These are phyloP conservation scores for Tyrannus savana DNA, from an alignment of 2,113 vertebrate genomes.

Conservation along the genomic window DNA sequence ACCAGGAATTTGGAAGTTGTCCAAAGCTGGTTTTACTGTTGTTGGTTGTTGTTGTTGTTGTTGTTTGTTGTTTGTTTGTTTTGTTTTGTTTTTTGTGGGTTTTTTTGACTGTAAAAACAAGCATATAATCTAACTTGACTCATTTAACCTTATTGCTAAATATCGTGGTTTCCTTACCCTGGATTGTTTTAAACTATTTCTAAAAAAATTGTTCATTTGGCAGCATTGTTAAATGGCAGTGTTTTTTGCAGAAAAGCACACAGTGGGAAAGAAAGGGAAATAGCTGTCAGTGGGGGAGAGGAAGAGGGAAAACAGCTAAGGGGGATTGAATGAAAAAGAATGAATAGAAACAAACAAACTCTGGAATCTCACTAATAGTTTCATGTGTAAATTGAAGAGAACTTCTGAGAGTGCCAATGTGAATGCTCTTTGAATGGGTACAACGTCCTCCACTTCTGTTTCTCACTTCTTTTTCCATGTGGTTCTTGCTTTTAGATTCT, in stretches of 20 bases:
- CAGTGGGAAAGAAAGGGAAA: neutral
- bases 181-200: neutral
- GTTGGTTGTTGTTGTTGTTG: no score
- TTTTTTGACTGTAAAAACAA: neutral
- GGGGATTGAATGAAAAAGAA: neutral
- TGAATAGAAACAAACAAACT: neutral
- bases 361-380: neutral
- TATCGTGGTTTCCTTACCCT: neutral
- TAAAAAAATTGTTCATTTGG: neutral
- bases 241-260: conserved; percentile 1
- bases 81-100: neutral
- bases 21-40: neutral
- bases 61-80: no score
- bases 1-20: neutral
- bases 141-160: neutral
- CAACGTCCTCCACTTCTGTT: neutral
- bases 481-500: neutral
- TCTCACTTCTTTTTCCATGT: neutral
- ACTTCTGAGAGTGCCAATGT: neutral
- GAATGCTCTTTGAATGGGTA: neutral
- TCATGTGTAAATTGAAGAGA: neutral
- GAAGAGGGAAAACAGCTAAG: neutral
- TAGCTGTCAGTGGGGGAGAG: conserved; percentile 12
- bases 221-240: neutral
- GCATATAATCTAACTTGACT: neutral